Evolutionary conservation across 2,888 invertebrate genomes (phyloP).

Genomic region (Oligia strigilis): DNA sequence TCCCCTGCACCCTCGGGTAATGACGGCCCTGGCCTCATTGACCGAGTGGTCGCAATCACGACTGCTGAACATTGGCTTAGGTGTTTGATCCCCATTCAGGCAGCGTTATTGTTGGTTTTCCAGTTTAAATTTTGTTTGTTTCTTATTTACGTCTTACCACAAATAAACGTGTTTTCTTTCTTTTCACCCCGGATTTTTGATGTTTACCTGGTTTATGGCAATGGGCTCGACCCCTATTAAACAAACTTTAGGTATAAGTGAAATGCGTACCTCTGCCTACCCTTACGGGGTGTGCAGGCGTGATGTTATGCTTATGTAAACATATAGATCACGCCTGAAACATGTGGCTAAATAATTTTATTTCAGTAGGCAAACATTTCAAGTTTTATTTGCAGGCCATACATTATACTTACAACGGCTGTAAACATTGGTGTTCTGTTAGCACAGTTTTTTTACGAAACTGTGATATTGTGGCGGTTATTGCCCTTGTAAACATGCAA

Average conservation of each 20-base stretch:
- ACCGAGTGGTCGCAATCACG: background rate
- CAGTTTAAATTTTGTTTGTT: background rate
- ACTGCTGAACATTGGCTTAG: too few species aligned
- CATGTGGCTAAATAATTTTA: constrained; percentile 15
- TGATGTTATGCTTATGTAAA: background rate
- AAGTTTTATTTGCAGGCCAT: constrained; percentile 41
- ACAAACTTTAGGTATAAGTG: background rate
- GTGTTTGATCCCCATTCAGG: background rate
- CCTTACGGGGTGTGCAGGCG: too few species aligned
- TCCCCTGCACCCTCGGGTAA: too few species aligned
- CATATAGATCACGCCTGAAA: constrained; percentile 14
- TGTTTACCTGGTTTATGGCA: background rate
- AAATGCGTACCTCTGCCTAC: background rate
- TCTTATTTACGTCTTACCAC: too few species aligned
- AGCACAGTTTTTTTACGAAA: constrained; percentile 56
- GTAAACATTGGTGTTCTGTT: constrained; percentile 43
- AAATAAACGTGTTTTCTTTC: too few species aligned
- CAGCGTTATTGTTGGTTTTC: background rate
- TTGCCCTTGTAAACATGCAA: constrained; percentile 39
- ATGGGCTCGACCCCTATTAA: too few species aligned
- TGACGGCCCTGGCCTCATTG: too few species aligned
- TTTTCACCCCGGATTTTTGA: too few species aligned
- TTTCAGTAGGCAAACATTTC: constrained; percentile 41
- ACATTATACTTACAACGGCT: constrained; percentile 37
- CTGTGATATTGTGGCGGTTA: constrained; percentile 49